Conservation (phyloP, 2,113 vertebrate genomes). For the Struthidea cinerea region DNA sequence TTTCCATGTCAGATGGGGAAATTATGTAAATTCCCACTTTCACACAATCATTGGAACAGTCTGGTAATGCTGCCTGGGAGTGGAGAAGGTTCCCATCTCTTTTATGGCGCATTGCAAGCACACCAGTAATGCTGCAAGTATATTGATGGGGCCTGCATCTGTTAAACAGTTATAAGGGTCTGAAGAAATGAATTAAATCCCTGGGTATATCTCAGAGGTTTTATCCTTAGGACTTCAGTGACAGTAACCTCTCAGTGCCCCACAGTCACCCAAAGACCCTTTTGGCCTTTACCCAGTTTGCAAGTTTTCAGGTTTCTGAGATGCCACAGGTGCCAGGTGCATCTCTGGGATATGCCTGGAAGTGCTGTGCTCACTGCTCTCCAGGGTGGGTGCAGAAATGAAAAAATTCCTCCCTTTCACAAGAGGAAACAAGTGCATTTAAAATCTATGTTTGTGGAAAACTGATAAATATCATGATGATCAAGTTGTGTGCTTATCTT, state of each 20-base stretch:
- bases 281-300: background rate
- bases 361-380: background rate
- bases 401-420: background rate
- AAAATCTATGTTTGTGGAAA: background rate
- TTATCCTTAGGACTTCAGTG: background rate
- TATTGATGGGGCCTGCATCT: background rate
- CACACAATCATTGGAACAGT: background rate
- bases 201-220: background rate
- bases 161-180: background rate
- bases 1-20: background rate
- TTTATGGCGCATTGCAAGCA: background rate
- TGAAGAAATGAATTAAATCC: background rate
- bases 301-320: background rate
- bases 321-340: rapidly evolving
- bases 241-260: background rate
- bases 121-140: background rate
- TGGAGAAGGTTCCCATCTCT: background rate
- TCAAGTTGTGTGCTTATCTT: background rate
- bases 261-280: background rate
- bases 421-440: background rate
- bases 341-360: background rate
- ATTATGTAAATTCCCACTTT: background rate
- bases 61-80: background rate
- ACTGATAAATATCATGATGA: background rate
- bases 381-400: background rate